Conservation (phyloP, 1,140 invertebrate species). For the Bombus waltoni region DNA sequence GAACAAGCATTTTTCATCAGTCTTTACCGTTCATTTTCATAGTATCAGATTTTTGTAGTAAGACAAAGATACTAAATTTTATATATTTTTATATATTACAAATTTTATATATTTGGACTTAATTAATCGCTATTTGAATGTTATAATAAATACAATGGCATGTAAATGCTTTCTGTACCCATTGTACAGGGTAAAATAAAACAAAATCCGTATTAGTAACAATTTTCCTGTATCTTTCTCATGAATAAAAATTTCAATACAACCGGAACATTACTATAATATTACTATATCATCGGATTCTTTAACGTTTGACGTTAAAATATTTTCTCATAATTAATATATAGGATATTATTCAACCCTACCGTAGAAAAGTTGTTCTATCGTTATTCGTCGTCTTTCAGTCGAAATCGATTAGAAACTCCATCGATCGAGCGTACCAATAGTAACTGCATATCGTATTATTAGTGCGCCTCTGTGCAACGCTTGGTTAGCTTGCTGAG, state of each 20-base stretch:
- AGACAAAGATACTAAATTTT: too few relatives aligned
- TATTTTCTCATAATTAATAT: neutral
- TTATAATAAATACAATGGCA: too few relatives aligned
- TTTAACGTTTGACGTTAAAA: neutral
- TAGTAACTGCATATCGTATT: constrained; percentile 21
- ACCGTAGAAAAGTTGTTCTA: neutral
- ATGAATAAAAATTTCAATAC: neutral
- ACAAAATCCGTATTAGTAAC: neutral
- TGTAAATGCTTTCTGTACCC: neutral
- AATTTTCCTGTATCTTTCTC: neutral
- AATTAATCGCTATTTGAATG: too few relatives aligned
- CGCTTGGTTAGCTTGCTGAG: constrained; percentile 14
- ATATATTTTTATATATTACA: too few relatives aligned
- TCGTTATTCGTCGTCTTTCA: neutral
- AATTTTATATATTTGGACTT: too few relatives aligned
- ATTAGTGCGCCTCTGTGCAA: constrained; percentile 24
- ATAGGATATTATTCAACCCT: neutral
- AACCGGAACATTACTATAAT: neutral
- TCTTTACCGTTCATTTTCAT: too few relatives aligned
- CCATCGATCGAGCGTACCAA: neutral
- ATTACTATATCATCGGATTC: neutral
- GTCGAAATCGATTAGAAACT: constrained; percentile 9
- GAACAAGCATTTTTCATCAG: too few relatives aligned
- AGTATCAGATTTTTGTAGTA: too few relatives aligned
- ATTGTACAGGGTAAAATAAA: neutral